These are phyloP conservation scores for Aspidiotus rigidus DNA, from an alignment of 2,888 invertebrate genomes.

Conservation along the genomic window DNA sequence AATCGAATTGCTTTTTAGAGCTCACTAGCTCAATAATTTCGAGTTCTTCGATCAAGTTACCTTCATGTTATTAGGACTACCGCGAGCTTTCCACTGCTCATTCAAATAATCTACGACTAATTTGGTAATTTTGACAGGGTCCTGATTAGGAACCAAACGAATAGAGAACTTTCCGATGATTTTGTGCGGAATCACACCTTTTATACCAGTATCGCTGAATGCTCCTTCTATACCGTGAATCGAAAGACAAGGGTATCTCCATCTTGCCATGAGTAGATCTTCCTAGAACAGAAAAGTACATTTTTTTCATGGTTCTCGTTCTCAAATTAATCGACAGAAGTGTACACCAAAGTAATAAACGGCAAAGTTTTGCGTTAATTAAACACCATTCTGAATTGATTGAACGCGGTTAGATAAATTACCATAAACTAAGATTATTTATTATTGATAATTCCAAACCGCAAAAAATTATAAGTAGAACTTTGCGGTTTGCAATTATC, in stretches of 20 bases:
- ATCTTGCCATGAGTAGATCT: conserved; percentile 82
- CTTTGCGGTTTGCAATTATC: not conserved
- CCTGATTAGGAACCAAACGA: conserved; percentile 90
- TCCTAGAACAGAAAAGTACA: conserved; percentile 43
- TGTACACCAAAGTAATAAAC: too few species aligned
- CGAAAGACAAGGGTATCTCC: conserved; percentile 88
- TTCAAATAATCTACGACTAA: conserved; percentile 69
- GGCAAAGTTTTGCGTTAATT: too few species aligned
- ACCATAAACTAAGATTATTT: too few species aligned
- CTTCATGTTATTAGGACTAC: conserved; percentile 78
- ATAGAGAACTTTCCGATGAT: conserved; percentile 96
- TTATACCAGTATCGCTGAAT: conserved; percentile 83
- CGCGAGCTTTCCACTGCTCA: conserved; percentile 64
- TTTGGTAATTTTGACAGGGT: conserved; percentile 69
- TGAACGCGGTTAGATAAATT: too few species aligned
- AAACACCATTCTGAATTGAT: too few species aligned
- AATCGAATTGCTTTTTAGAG: not conserved
- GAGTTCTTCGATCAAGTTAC: conserved; percentile 42
- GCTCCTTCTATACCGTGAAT: conserved; percentile 94
- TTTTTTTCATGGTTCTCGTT: too few species aligned
- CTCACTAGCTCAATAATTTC: not conserved
- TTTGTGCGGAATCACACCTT: conserved; percentile 89
- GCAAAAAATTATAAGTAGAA: too few species aligned
- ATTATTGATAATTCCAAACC: too few species aligned
- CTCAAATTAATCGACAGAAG: too few species aligned